These are phyloP conservation scores for Elysia crispata DNA, from an alignment of 2,888 invertebrate species.

Conservation along the genomic window DNA sequence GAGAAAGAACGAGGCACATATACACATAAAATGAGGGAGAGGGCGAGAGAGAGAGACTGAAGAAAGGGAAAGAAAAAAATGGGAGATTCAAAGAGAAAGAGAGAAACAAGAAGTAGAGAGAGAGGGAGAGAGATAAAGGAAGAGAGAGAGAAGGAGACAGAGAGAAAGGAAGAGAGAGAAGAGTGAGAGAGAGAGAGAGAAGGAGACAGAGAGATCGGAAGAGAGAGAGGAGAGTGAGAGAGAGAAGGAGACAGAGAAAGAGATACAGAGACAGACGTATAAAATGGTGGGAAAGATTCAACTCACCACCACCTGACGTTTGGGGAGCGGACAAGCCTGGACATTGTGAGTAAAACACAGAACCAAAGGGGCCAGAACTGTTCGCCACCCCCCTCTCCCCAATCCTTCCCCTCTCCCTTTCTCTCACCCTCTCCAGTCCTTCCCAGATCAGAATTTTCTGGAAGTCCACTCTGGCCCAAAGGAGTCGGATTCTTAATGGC, in stretches of 20 bases:
- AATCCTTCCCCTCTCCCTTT: no score
- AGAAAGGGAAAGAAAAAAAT: background rate
- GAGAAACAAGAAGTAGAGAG: background rate
- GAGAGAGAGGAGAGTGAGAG: constrained; percentile 1
- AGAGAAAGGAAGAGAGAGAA: constrained; percentile 4
- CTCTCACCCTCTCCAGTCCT: no score
- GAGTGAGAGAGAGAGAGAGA: background rate
- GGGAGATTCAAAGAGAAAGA: background rate
- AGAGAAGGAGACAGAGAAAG: background rate
- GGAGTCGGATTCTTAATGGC: no score
- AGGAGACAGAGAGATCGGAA: constrained; percentile 5
- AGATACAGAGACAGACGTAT: background rate
- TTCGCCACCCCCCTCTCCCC: no score
- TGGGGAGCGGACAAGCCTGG: no score
- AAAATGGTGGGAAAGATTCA: no score
- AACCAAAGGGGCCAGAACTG: no score
- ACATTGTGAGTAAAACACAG: no score
- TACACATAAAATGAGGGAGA: constrained; percentile 9
- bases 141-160: background rate
- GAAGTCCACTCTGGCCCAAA: no score
- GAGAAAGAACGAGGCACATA: background rate
- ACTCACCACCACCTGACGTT: no score
- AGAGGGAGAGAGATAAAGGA: background rate
- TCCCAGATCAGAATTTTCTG: no score
- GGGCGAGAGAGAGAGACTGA: background rate